These are phyloP conservation scores for Panagrolaimus sp. DNA, from an alignment of 1,140 invertebrate genomes.

Conservation along the genomic window DNA sequence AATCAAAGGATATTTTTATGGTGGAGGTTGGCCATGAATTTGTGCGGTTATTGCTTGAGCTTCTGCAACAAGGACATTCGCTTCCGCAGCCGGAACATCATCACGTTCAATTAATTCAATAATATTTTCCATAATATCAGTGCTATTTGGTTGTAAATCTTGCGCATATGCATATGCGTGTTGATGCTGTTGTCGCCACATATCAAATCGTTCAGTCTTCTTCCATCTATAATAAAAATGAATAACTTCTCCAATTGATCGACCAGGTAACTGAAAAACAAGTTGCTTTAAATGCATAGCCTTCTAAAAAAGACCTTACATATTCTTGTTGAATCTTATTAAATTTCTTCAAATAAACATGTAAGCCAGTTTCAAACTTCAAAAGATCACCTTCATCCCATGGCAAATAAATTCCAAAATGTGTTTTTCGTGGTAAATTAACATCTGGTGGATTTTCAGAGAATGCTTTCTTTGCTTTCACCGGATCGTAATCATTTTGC, in stretches of 20 bases:
- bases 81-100: no score
- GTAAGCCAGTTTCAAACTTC: constrained; percentile 20
- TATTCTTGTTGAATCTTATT: constrained; percentile 4
- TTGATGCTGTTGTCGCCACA: constrained; percentile 66
- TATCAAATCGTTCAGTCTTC: constrained; percentile 92
- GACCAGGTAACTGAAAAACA: constrained; percentile 71
- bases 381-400: neutral
- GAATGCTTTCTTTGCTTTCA: constrained; percentile 2
- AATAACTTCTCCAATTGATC: constrained; percentile 90
- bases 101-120: no score
- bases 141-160: no score
- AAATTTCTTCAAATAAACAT: constrained; percentile 8
- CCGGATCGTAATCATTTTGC: constrained; percentile 22
- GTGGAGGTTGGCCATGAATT: no score
- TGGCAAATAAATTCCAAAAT: constrained; percentile 10
- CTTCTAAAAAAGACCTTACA: neutral
- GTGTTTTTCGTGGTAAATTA: constrained; percentile 12
- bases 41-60: no score
- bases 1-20: no score
- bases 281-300: constrained; percentile 27
- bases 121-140: no score
- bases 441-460: constrained; percentile 2
- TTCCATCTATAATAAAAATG: constrained; percentile 99
- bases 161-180: neutral
- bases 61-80: no score